Evolutionary conservation across 92 coral and sea anemone genomes (phyloP).

Genomic region (Heliopora coerulea): DNA sequence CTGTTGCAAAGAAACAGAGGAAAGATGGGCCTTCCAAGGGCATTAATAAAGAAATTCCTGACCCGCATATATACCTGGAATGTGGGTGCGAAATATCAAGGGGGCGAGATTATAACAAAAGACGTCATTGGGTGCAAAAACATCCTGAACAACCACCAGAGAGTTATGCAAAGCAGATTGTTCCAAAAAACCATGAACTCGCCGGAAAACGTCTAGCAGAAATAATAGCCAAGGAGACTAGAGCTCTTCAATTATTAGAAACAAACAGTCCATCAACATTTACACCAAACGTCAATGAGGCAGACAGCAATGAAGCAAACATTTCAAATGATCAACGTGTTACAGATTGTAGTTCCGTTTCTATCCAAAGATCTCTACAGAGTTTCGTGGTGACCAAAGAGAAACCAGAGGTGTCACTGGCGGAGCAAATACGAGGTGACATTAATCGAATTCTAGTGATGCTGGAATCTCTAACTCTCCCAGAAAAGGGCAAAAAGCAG

Average conservation of each 20-base stretch:
- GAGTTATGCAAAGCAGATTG: slow-evolving; percentile 12
- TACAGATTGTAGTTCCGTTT: slow-evolving; percentile 2
- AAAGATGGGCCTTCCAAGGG: background rate
- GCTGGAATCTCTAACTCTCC: slow-evolving; percentile 36
- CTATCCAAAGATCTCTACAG: slow-evolving; percentile 20
- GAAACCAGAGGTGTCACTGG: slow-evolving; percentile 15
- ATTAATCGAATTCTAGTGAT: slow-evolving; percentile 23
- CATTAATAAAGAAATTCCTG: slow-evolving; percentile 18
- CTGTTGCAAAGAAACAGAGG: background rate
- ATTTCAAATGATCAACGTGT: background rate
- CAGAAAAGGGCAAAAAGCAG: slow-evolving; percentile 11
- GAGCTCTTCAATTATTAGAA: no score
- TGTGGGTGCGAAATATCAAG: slow-evolving; percentile 18
- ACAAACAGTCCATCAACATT: background rate
- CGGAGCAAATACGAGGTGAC: slow-evolving; percentile 27
- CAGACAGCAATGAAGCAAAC: background rate
- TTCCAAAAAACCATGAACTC: slow-evolving; percentile 25
- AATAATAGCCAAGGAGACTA: slow-evolving; percentile 3
- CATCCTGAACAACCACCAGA: slow-evolving; percentile 29
- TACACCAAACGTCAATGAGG: background rate
- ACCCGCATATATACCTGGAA: slow-evolving; percentile 29
- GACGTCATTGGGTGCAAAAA: slow-evolving; percentile 35
- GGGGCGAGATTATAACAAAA: slow-evolving; percentile 29
- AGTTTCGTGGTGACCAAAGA: slow-evolving; percentile 26
- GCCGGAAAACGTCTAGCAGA: slow-evolving; percentile 31